phyloP scores from a whole-genome alignment of 2,113 vertebrate species.

The Phoxinus phoxinus region DNA sequence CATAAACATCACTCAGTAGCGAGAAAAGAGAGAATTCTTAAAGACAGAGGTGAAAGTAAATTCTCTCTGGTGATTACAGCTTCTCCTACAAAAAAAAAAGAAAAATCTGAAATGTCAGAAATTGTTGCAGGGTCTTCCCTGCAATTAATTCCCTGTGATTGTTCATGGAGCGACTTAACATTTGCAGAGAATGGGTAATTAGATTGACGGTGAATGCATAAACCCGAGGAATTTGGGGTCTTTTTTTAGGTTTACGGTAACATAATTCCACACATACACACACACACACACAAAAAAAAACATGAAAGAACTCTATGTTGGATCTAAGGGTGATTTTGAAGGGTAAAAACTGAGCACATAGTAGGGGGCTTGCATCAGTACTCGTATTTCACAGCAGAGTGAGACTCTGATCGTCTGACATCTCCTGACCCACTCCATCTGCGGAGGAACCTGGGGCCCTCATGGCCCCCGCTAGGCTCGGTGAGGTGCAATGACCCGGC shows the following conservation, averaged over 20 bases:
- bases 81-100: slow-evolving; percentile 35
- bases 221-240: slow-evolving; percentile 11
- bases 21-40: slow-evolving; percentile 1
- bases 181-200: slow-evolving; percentile 51
- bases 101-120: slow-evolving; percentile 55
- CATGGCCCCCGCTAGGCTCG: slow-evolving; percentile 55
- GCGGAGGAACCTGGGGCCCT: slow-evolving; percentile 35
- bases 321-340: background rate
- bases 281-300: background rate
- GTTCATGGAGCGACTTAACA: slow-evolving; percentile 42
- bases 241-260: background rate
- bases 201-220: slow-evolving; percentile 31
- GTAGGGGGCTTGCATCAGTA: background rate
- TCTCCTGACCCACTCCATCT: slow-evolving; percentile 35
- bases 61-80: slow-evolving; percentile 46
- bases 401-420: slow-evolving; percentile 11
- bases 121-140: slow-evolving; percentile 41
- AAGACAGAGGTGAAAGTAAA: slow-evolving; percentile 1
- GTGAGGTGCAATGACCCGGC: slow-evolving; percentile 55
- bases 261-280: background rate
- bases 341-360: background rate
- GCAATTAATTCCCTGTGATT: slow-evolving; percentile 49
- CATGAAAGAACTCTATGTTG: background rate
- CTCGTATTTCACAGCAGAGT: slow-evolving; percentile 23
- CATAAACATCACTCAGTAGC: slow-evolving; percentile 14